phyloP scores from a whole-genome alignment of 2,113 vertebrate species.

The Dromiciops gliroides region DNA sequence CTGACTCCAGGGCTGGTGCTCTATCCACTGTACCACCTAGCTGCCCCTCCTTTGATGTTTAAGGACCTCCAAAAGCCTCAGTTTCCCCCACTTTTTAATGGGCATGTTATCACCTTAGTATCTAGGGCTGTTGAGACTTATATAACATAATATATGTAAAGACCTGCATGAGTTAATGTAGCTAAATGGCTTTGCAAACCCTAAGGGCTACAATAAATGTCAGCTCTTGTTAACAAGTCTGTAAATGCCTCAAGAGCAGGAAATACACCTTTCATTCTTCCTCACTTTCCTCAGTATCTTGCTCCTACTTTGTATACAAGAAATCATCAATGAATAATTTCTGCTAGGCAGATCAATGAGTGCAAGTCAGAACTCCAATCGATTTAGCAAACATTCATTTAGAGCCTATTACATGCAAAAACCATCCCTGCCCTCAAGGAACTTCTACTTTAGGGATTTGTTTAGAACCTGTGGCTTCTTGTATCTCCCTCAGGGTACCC shows the following conservation, averaged over 20 bases:
- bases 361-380: not conserved
- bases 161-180: not conserved
- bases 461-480: no score
- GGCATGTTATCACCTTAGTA: not conserved
- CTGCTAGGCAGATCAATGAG: not conserved
- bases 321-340: not conserved
- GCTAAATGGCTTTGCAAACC: not conserved
- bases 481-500: no score
- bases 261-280: not conserved
- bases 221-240: not conserved
- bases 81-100: not conserved
- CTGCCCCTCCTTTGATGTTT: not conserved
- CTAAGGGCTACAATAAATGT: not conserved
- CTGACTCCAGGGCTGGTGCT: no score
- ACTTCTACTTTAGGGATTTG: no score
- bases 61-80: not conserved
- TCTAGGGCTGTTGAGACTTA: not conserved
- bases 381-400: not conserved
- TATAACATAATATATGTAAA: not conserved
- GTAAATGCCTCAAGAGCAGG: not conserved
- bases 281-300: not conserved
- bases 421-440: not conserved
- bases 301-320: not conserved
- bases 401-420: not conserved
- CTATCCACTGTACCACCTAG: no score